Evolutionary conservation across 2,113 vertebrate genomes (phyloP), one percentile per base, ranked within the genome.

Genomic region (Toxotes chatareus): DNA sequence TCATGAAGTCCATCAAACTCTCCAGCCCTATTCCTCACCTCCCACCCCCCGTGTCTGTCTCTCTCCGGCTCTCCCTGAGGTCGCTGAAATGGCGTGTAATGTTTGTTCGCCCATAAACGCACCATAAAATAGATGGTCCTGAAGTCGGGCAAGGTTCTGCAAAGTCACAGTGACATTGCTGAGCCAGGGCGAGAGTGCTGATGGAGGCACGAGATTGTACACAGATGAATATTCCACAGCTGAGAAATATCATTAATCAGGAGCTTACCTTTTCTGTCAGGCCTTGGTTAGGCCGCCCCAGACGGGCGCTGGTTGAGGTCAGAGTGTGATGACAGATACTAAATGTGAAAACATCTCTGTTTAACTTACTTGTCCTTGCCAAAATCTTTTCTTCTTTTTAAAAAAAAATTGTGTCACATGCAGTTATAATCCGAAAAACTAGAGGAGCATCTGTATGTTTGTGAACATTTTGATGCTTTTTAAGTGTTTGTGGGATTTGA

Each of bases 101-200:
- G 80, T 91, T 84, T 73, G 74, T 80, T 62, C 32, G 59, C 56
- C 66, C 16, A 42, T 85, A 87, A 89, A 89, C 6, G 12, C 36
- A 16, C 61, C 38, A 56, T 88, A 83, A 91, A 90, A 89, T 65
- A 82, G 79, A 85, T 69, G 42, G 47, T 73, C 42, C 69, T 64
- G 53, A 67, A 66, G 82, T 64, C 36, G 51, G 49, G 38, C 69
- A 36, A 76, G 64, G 21, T 85, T 89, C 71, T 79, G 80, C 86
- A 91, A 91, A 91, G 92, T 88, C 86, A 84, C 34, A 8, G 38
- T 70, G 90, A 92, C 90, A 83, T 86, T 86, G 84, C 31, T 4
- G 42, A 66, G 62, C 42, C 23, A 5, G 60, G 72, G 23, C 16
- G 27, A 70, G 77, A 36, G 77, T 34, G 76, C 72, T 64, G 80